Conservation (phyloP, 2,888 invertebrate species). For the Diarsia brunnea region DNA sequence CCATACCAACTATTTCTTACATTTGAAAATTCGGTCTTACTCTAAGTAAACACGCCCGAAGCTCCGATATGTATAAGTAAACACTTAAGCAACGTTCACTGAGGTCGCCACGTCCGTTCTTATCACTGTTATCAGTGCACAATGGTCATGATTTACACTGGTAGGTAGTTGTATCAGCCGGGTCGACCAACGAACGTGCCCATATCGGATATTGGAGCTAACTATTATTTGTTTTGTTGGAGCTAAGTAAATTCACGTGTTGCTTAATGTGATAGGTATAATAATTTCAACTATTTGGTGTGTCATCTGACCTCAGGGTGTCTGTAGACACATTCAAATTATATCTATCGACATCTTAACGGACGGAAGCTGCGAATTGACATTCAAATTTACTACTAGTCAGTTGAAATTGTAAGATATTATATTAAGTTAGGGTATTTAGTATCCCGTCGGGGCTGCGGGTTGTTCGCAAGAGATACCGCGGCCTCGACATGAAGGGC, state of each 20-base stretch:
- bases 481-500: no score
- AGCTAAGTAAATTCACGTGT: constrained; percentile 37
- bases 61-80: constrained; percentile 29
- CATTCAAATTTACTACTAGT: neutral
- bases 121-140: constrained; percentile 70
- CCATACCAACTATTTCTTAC: neutral
- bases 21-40: neutral
- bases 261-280: constrained; percentile 10
- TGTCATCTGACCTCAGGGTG: neutral
- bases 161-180: constrained; percentile 56
- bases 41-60: constrained; percentile 28
- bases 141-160: constrained; percentile 65
- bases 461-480: no score
- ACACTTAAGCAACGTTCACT: constrained; percentile 43
- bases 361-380: neutral
- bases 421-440: neutral
- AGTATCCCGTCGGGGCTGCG: no score
- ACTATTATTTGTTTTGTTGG: constrained; percentile 26
- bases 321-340: neutral
- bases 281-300: neutral
- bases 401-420: neutral
- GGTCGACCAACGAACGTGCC: constrained; percentile 64
- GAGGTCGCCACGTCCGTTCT: constrained; percentile 61
- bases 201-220: constrained; percentile 25
- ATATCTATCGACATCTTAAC: neutral